Evolutionary conservation across 2,888 invertebrate genomes (phyloP).

Genomic region (Nephrotoma flavescens): DNA sequence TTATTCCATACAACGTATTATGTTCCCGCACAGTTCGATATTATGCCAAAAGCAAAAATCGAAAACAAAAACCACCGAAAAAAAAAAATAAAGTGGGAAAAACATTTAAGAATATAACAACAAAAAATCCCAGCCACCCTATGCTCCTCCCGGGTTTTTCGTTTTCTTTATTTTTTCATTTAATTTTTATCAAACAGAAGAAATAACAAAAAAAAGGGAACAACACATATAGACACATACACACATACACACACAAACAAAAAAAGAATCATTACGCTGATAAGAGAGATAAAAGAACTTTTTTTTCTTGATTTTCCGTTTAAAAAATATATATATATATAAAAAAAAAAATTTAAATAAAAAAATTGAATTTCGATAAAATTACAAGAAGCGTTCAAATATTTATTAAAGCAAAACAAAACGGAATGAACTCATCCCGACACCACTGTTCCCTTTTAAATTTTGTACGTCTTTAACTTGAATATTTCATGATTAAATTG

Average conservation of each 20-base stretch:
- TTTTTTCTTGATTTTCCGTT: background rate
- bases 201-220: background rate
- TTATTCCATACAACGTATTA: background rate
- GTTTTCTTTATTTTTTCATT: background rate
- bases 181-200: background rate
- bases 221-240: background rate
- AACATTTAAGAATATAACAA: background rate
- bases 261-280: background rate
- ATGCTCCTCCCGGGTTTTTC: background rate
- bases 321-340: background rate
- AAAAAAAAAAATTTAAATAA: background rate
- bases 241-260: background rate
- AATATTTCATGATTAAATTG: background rate
- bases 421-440: background rate
- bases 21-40: background rate
- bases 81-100: background rate
- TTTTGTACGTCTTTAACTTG: background rate
- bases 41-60: background rate
- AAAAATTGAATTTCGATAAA: slow-evolving; percentile 1
- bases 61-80: background rate
- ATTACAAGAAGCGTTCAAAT: slow-evolving; percentile 3
- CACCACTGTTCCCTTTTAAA: background rate
- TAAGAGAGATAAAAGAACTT: background rate
- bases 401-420: background rate
- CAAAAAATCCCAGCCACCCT: background rate